Evolutionary conservation across 2,797 vertebrate species (phyloP), one percentile per base, ranked within the genome.

Genomic region (Sebastes alutus): DNA sequence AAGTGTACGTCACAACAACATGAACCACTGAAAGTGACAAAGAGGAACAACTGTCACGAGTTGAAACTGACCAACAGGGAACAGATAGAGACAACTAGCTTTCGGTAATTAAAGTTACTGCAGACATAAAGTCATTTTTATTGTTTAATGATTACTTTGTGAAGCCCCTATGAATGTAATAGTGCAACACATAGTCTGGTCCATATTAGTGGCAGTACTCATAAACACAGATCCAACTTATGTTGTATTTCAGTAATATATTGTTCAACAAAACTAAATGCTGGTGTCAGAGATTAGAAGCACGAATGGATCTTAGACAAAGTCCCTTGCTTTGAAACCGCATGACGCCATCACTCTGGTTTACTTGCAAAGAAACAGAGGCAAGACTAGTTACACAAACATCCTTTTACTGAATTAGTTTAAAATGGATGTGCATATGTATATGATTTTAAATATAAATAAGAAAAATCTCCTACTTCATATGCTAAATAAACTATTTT

Each of bases 271-370:
- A 42, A 38, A 38, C 1, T 6, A 42, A 42, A 42, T 14, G 38
- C 1, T 42, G 38, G 38, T 0, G 38, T 42, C 38, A 25, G 55
- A 25, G 22, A 0, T 58, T 46, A 46, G 42, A 49, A 7, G 25
- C 25, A 66, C 3, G 6, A 30, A 67, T 49, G 18, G 25, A 52
- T n/a, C 6, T 52, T 3, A 22, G 42, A 52, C 1, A 22, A 67
- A 30, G 65, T 14, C 18, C 11, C 2, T 52, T 52, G 65, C 27
- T 52, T 67, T 52, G 22, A 25, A 67, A 67, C 6, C 4, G 6
- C 0, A 67, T 4, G 0, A 56, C 1, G 2, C 22, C 9, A 38
- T 12, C n/a, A 1, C 9, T 38, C 16, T 35, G 22, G 18, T 11
- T 27, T 20, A 69, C n/a, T 56, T 56, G n/a, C 13, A 23, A 69